phyloP scores from a whole-genome alignment of 1,140 invertebrate species.

The Uloborus diversus region DNA sequence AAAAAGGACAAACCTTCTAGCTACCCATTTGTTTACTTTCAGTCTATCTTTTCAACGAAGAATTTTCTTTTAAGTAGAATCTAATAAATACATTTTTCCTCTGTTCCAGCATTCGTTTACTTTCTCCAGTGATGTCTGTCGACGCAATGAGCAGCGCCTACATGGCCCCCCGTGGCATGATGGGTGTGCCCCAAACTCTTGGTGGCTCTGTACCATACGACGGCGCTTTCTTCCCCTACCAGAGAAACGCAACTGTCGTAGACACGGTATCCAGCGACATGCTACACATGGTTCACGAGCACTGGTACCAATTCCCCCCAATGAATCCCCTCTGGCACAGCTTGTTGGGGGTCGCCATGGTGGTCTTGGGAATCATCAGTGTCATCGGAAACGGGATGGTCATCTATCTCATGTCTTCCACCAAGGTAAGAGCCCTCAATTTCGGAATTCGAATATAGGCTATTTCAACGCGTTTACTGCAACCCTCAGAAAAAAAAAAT shows the following conservation, averaged over 20 bases:
- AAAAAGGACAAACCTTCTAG: no score
- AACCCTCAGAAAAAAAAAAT: no score
- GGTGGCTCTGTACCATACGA: constrained; percentile 16
- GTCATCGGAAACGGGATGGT: constrained; percentile 85
- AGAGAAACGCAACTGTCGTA: constrained; percentile 75
- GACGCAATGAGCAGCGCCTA: constrained; percentile 36
- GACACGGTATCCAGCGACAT: constrained; percentile 79
- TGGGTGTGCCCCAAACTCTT: constrained; percentile 10
- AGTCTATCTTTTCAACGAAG: background rate
- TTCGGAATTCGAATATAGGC: no score
- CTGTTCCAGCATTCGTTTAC: constrained; percentile 1
- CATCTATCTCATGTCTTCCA: constrained; percentile 82
- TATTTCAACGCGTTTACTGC: no score
- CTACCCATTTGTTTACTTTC: no score
- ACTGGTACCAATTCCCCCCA: constrained; percentile 82
- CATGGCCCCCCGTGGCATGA: constrained; percentile 40
- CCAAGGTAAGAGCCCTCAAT: constrained; percentile 68
- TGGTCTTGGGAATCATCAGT: constrained; percentile 75
- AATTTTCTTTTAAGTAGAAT: background rate
- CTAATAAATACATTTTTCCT: background rate
- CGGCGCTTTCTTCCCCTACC: constrained; percentile 51
- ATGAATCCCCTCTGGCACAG: constrained; percentile 82
- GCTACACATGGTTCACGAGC: constrained; percentile 75
- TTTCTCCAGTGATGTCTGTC: constrained; percentile 32
- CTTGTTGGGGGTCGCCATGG: constrained; percentile 79